These are phyloP conservation scores for Cosmia pyralina DNA, from an alignment of 2,888 invertebrate species.

Conservation along the genomic window DNA sequence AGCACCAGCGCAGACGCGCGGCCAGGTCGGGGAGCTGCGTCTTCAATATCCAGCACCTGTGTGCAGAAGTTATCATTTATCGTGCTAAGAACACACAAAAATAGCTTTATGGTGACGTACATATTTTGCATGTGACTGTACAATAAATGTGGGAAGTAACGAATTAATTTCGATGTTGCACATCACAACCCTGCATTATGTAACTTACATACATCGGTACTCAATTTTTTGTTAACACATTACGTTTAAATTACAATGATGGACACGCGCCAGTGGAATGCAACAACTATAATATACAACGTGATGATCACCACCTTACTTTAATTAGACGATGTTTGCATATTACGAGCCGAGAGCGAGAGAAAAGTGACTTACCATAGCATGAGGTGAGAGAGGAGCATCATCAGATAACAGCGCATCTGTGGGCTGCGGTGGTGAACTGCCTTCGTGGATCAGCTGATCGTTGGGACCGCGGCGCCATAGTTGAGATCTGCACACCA, in stretches of 20 bases:
- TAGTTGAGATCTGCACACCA: slow-evolving; percentile 92
- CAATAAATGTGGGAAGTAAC: neutral
- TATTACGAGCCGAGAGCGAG: neutral
- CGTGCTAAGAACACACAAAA: no score
- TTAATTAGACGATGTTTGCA: neutral
- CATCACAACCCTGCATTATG: neutral
- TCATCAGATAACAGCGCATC: slow-evolving; percentile 80
- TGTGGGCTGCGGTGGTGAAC: slow-evolving; percentile 91
- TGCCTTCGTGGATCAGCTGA: slow-evolving; percentile 98
- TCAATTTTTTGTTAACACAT: neutral
- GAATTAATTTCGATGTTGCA: no score
- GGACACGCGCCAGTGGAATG: neutral
- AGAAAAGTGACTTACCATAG: slow-evolving; percentile 77
- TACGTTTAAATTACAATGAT: neutral
- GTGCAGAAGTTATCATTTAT: neutral
- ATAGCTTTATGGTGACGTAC: no score
- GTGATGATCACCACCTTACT: neutral
- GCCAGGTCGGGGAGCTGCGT: slow-evolving; percentile 96
- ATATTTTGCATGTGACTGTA: no score
- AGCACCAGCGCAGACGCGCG: slow-evolving; percentile 93
- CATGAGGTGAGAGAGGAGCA: slow-evolving; percentile 81
- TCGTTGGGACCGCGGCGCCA: slow-evolving; percentile 98
- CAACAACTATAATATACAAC: neutral
- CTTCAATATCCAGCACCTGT: slow-evolving; percentile 96
- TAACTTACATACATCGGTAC: neutral